Base-by-base conservation (phyloP, 1,140 invertebrate species). In the Pinna nobilis region DNA sequence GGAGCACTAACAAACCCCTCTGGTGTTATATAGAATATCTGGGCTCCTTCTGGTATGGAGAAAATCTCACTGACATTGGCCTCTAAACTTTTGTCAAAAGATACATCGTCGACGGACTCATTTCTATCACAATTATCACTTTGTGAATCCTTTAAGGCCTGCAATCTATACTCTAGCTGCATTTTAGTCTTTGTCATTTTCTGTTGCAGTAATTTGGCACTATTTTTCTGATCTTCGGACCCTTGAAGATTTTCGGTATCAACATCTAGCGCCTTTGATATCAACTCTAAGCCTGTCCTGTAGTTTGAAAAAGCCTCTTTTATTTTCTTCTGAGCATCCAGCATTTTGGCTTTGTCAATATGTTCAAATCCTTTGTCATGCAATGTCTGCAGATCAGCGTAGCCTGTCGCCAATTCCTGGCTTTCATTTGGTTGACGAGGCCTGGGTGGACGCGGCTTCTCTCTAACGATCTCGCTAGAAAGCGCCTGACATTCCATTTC, bases 1-100 rank as follows among this genome's bases (percentile, higher is more conserved):
- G 92, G 90, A 5, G 92, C 91, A 75, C 89, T 91, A 3, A 94
- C 93, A 77, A 88, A 88, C 0, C 92, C 93, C 82, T 92, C 90
- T 0, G 90, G 84, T 35, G 91, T 90, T 35, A 94, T 93, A 79
- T 91, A 92, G 85, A 93, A 94, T 2, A 94, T 86, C 79, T 92
- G 91, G 0, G 93, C 92, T 74, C 91, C 91, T 44, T 92, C 90
- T 68, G 90, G 87, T 39, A 91, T 91, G 75, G 88, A 90, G 37
- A 93, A 90, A 18, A 94, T 83, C 60, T 91, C 86, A 23, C 90
- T 86, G 33, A 90, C 89, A 82, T 90, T 79, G 28, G 84, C 73
- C 25, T 67, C 61, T 44, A 74, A 50, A 33, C 20, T 59, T 11
- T 75, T 55, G 37, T 70, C 50, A 30, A 57, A 50, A 2, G 65